These are phyloP conservation scores for Leucozona laternaria DNA, from an alignment of 2,888 invertebrate species.

Conservation along the genomic window DNA sequence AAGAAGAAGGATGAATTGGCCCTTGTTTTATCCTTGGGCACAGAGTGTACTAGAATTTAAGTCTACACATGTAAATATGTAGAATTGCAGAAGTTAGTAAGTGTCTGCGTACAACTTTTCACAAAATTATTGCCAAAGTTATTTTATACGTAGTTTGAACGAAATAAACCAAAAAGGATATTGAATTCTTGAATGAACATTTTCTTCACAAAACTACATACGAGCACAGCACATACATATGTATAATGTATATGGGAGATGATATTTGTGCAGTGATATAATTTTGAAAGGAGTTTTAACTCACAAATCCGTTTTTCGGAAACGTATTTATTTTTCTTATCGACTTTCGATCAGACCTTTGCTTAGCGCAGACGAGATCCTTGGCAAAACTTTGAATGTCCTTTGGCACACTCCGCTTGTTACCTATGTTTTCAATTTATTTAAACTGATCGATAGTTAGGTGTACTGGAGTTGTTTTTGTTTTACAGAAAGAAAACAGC, in stretches of 20 bases:
- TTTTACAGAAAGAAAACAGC: background rate
- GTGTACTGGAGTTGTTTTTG: slow-evolving; percentile 13
- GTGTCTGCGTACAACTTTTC: slow-evolving; percentile 55
- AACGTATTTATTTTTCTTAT: background rate
- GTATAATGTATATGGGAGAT: slow-evolving; percentile 15
- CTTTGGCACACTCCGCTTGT: slow-evolving; percentile 23
- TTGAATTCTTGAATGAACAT: slow-evolving; percentile 62
- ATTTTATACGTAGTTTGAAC: slow-evolving; percentile 25
- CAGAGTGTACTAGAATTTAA: slow-evolving; percentile 48
- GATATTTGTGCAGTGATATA: slow-evolving; percentile 55
- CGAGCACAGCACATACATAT: background rate
- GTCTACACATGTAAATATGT: slow-evolving; percentile 15
- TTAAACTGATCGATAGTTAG: slow-evolving; percentile 56
- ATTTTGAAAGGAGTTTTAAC: background rate
- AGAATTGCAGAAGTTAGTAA: slow-evolving; percentile 15
- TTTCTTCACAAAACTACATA: background rate
- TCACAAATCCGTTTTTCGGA: background rate
- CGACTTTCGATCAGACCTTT: slow-evolving; percentile 25
- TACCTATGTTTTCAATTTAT: slow-evolving; percentile 55
- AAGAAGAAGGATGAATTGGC: slow-evolving; percentile 49
- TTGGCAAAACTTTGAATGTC: slow-evolving; percentile 24
- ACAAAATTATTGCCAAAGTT: slow-evolving; percentile 79
- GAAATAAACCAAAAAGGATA: slow-evolving; percentile 77
- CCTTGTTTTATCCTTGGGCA: slow-evolving; percentile 23
- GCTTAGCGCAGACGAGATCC: slow-evolving; percentile 29